A percentile compares a stretch with the other conserved stretches of the same genome.
Evolutionary conservation across 2,888 invertebrate genomes (phyloP).

Genomic region (Agelastica alni): DNA sequence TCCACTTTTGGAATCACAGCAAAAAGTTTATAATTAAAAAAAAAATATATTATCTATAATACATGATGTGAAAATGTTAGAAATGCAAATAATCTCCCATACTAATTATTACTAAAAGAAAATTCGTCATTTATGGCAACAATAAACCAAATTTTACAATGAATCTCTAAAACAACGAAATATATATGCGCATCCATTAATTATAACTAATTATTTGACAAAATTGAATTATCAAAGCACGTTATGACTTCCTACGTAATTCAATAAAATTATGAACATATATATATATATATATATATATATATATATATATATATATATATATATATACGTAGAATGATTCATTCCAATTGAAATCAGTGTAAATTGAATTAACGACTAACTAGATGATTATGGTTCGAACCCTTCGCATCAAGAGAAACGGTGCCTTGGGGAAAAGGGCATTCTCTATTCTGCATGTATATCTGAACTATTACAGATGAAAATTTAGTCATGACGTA

Average conservation of each 20-base stretch:
- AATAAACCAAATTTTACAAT: slow-evolving; percentile 12
- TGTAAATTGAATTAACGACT: slow-evolving; percentile 36
- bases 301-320: too few species aligned
- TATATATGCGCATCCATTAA: slow-evolving; percentile 22
- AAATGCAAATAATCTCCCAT: too few species aligned
- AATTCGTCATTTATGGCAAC: not conserved
- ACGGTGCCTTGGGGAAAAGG: slow-evolving; percentile 18
- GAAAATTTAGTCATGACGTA: slow-evolving; percentile 16
- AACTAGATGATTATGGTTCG: slow-evolving; percentile 24
- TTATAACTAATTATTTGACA: slow-evolving; percentile 29
- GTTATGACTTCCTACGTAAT: slow-evolving; percentile 26
- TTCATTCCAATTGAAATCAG: slow-evolving; percentile 36
- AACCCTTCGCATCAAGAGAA: slow-evolving; percentile 22
- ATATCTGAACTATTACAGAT: slow-evolving; percentile 15
- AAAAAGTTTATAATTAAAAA: too few species aligned
- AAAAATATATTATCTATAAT: too few species aligned
- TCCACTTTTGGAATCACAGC: too few species aligned
- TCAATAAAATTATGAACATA: slow-evolving; percentile 30
- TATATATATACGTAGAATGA: slow-evolving; percentile 32
- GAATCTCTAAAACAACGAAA: slow-evolving; percentile 17
- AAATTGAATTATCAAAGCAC: slow-evolving; percentile 32
- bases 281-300: too few species aligned
- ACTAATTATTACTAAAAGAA: too few species aligned
- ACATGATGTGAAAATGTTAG: too few species aligned
- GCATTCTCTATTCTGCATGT: slow-evolving; percentile 11